phyloP scores from a whole-genome alignment of 2,113 vertebrate genomes.

The Probosciger aterrimus region DNA sequence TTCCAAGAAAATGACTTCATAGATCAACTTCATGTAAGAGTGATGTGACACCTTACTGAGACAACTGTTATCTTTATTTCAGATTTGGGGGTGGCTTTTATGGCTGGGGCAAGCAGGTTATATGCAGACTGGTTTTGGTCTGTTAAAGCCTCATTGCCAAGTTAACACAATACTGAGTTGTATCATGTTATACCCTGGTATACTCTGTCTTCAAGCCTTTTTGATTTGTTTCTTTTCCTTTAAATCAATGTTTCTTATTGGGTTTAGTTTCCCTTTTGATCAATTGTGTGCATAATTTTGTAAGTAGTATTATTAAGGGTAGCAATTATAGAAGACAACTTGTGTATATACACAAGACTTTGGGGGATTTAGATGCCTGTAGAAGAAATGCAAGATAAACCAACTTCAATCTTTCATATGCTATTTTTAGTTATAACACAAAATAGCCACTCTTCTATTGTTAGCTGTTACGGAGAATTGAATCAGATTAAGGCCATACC shows the following conservation, averaged over 20 bases:
- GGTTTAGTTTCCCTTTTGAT: not conserved
- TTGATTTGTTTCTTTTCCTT: not conserved
- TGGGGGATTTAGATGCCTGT: not conserved
- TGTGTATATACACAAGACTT: not conserved
- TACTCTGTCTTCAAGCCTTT: not conserved
- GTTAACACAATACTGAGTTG: not conserved
- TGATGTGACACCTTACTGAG: not conserved
- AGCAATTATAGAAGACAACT: not conserved
- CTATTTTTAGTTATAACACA: not conserved
- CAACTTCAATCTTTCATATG: not conserved
- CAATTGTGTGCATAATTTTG: not conserved
- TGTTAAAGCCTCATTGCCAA: not conserved
- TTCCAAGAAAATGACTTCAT: conserved; percentile 23
- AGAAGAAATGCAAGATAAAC: not conserved
- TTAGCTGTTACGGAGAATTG: not conserved
- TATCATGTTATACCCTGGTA: not conserved
- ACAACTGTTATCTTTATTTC: not conserved
- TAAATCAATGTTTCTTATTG: not conserved
- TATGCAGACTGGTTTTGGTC: not conserved
- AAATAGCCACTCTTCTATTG: not conserved
- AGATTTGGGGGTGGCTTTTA: not conserved
- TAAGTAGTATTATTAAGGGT: not conserved
- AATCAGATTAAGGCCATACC: not conserved
- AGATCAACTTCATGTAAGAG: not conserved
- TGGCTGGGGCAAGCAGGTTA: not conserved